Evolutionary conservation across 2,888 invertebrate species (phyloP).

Genomic region (Caenorhabditis doughertyi): DNA sequence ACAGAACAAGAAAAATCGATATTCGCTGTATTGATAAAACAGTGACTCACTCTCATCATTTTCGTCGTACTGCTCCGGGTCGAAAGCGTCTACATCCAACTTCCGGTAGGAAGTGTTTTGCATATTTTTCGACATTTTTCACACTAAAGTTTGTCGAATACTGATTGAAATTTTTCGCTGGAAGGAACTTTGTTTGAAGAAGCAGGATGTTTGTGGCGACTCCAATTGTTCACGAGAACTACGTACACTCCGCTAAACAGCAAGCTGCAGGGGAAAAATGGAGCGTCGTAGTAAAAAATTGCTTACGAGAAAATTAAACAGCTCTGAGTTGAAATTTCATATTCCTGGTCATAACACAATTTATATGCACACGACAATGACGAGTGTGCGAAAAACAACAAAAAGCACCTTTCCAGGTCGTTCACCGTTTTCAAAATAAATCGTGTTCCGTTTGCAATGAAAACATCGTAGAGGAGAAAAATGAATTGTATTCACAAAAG

Average conservation of each 20-base stretch:
- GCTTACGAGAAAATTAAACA: too few species aligned
- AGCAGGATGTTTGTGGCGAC: too few species aligned
- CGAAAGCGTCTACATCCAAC: slow-evolving; percentile 80
- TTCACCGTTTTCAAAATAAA: slow-evolving; percentile 29
- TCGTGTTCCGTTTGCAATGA: slow-evolving; percentile 56
- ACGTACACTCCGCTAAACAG: too few species aligned
- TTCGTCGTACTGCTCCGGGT: slow-evolving; percentile 77
- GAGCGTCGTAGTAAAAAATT: too few species aligned
- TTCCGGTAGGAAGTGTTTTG: slow-evolving; percentile 77
- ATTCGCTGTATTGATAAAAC: not conserved
- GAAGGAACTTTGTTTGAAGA: too few species aligned
- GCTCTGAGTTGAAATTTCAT: too few species aligned
- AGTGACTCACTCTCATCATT: slow-evolving; percentile 73
- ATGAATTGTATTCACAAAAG: slow-evolving; percentile 3
- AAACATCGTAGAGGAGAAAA: slow-evolving; percentile 28
- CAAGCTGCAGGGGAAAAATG: too few species aligned
- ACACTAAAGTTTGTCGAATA: not conserved
- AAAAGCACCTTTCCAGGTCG: slow-evolving; percentile 32
- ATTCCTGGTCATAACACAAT: too few species aligned
- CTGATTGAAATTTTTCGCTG: too few species aligned
- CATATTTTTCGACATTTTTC: slow-evolving; percentile 79
- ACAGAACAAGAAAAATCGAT: not conserved
- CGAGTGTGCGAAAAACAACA: too few species aligned
- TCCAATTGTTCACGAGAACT: too few species aligned
- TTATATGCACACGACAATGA: too few species aligned